Conservation (phyloP, 2,888 invertebrate genomes). For the Macrosoma leucophasiata region DNA sequence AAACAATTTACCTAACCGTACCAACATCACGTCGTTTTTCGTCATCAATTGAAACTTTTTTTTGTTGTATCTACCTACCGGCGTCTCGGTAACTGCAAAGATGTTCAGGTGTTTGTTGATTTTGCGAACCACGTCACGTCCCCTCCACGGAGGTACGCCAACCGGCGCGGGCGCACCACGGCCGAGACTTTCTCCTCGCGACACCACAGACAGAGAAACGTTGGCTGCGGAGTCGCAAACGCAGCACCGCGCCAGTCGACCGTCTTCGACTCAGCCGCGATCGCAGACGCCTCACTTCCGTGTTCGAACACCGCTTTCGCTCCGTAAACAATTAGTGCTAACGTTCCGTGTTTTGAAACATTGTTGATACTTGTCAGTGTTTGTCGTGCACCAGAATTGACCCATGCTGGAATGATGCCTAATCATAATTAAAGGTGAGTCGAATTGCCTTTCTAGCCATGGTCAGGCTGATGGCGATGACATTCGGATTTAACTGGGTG, state of each 20-base stretch:
- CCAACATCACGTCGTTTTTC: too few species aligned
- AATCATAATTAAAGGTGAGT: constrained; percentile 60
- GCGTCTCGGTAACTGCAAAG: constrained; percentile 19
- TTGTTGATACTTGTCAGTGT: constrained; percentile 30
- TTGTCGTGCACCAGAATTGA: constrained; percentile 33
- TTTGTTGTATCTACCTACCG: background rate
- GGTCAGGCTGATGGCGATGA: constrained; percentile 49
- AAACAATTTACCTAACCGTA: too few species aligned
- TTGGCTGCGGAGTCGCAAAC: constrained; percentile 52
- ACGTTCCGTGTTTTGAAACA: constrained; percentile 47
- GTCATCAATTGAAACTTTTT: too few species aligned
- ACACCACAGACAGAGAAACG: constrained; percentile 63
- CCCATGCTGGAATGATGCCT: constrained; percentile 44
- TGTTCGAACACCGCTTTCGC: constrained; percentile 59
- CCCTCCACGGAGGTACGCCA: constrained; percentile 44
- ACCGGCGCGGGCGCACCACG: constrained; percentile 63
- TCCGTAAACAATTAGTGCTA: constrained; percentile 55
- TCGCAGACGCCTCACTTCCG: constrained; percentile 46
- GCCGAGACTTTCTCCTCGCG: constrained; percentile 75
- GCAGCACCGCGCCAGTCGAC: constrained; percentile 58
- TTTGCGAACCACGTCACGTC: constrained; percentile 55
- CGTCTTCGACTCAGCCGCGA: constrained; percentile 45
- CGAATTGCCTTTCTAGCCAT: constrained; percentile 46
- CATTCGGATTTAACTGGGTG: constrained; percentile 61
- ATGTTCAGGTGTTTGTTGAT: constrained; percentile 49